Evolutionary conservation across 2,888 invertebrate species (phyloP), one percentile per base, ranked within the genome.

Genomic region (Lasiommata megera): DNA sequence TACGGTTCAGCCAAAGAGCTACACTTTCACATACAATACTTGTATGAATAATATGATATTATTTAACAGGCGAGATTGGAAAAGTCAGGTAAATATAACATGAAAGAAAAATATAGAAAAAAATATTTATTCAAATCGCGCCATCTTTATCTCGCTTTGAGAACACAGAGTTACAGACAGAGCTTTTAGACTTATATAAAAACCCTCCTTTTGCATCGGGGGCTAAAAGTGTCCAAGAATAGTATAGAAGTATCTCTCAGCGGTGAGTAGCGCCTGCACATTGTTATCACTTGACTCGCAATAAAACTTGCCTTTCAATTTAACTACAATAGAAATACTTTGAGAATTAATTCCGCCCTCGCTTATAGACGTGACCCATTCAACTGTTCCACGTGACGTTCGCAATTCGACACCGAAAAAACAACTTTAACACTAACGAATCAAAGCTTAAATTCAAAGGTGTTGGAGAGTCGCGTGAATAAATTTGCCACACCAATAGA

Each of bases 301-400:
- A 17, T 40, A 38, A 29, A 12, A 31, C 31, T 47, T n/a, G 46
- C 50, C 34, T 6, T 40, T 12, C 52, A 52, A 51, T 46, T 31
- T 7, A 9, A 40, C 47, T 36, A 40, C 50, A 38, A 37, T 14
- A 18, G 18, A 17, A 34, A 38, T 51, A 16, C 40, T 56, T 31
- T 37, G 37, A 31, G 48, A 53, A 46, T 53, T 48, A 53, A 43
- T 41, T 47, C 37, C 41, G 36, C 41, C 17, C 6, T 50, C 56
- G 53, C 56, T 48, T 18, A 51, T 51, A 48, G 46, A 60, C 60
- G 56, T 60, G 56, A 53, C 47, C 53, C 36, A 47, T 36, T 55
- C 47, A 28, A 6, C 12, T 53, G 11, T 37, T 53, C 52, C 48
- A 56, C 55, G 59, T 52, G 47, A 31, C 16, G 16, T 8, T 1